Evolutionary conservation across 2,888 invertebrate genomes (phyloP), one percentile per base, ranked within the genome.

Genomic region (Leptopilina myrica): DNA sequence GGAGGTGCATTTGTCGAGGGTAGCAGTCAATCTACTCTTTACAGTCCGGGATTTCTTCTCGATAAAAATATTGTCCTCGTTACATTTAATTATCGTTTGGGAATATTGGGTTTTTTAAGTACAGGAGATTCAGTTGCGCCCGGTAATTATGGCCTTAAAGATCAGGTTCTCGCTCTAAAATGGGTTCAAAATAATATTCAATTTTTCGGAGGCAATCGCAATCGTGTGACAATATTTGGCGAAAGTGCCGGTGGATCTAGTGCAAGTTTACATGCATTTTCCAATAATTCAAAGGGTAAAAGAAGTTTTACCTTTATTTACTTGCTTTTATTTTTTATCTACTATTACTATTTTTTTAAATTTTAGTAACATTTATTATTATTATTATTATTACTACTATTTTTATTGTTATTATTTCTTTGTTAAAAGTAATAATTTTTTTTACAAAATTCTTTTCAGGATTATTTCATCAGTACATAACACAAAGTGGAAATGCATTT

Each of bases 101-200:
- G 85, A 59, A 79, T 85, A 12, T 66, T 84, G 11, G 87, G 87
- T 0, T 69, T 69, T 69, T 26, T 69, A 65, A 84, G 84, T 75
- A 86, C 86, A 9, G 81, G 85, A 64, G 81, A 80, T 11, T 88
- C 88, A 12, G 26, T 67, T 15, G 83, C 84, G 3, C 81, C 87
- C 6, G 90, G 90, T n/a, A 90, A 90, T 81, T 85, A 86, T 75
- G 90, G 86, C 0, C 26, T 90, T 20, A 90, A 90, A 46, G 90
- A 90, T 78, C 81, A 87, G 78, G 81, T 89, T 6, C 84, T 84
- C 2, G 90, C 87, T 9, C 79, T 90, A 64, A 82, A 83, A 67
- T 90, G 90, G 90, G 79, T 90, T 0, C 82, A 86, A 40, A 85
- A 88, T 46, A 90, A 90, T 64, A 90, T 90, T 6, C 59, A 78